Conservation (phyloP, 1,140 invertebrate genomes). For the Ganaspis sp. region DNA sequence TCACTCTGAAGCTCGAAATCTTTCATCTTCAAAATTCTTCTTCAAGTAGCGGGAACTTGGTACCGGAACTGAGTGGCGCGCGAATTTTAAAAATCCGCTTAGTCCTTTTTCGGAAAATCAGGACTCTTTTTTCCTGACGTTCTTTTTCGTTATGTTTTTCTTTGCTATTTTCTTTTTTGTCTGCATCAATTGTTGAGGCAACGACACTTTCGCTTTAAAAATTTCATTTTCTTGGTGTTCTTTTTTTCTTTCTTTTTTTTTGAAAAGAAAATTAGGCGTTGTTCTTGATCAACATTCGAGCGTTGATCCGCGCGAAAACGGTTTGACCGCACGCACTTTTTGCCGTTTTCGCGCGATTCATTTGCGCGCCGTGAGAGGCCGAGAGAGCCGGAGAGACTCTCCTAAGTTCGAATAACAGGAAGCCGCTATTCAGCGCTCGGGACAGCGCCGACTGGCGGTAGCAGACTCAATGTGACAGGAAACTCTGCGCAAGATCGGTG, state of each 20-base stretch:
- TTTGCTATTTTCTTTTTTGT: too few relatives aligned
- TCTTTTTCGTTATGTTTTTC: too few relatives aligned
- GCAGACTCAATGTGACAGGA: slow-evolving; percentile 44
- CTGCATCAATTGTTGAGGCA: slow-evolving; percentile 54
- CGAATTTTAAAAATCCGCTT: not conserved
- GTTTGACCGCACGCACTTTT: slow-evolving; percentile 39
- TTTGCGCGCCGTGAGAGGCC: slow-evolving; percentile 59
- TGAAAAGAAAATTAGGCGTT: not conserved
- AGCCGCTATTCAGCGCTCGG: slow-evolving; percentile 62
- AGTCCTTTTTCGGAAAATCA: too few relatives aligned
- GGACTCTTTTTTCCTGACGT: too few relatives aligned
- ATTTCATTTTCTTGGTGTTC: slow-evolving; percentile 62
- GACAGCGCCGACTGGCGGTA: slow-evolving; percentile 72
- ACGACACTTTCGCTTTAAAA: slow-evolving; percentile 71
- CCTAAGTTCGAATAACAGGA: slow-evolving; percentile 40
- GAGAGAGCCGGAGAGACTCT: slow-evolving; percentile 41
- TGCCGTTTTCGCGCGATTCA: slow-evolving; percentile 57
- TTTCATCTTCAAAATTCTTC: not conserved
- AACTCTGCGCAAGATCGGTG: slow-evolving; percentile 38
- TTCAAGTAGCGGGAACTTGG: not conserved
- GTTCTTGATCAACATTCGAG: not conserved
- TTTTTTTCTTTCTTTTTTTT: not conserved
- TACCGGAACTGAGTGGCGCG: not conserved
- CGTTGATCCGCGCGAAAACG: slow-evolving; percentile 38
- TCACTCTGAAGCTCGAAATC: slow-evolving; percentile 18